Percentiles rank a stretch among this genome's conserved stretches.
These are phyloP conservation scores for Chaetura pelagica DNA, from an alignment of 2,113 vertebrate genomes.

Conservation along the genomic window DNA sequence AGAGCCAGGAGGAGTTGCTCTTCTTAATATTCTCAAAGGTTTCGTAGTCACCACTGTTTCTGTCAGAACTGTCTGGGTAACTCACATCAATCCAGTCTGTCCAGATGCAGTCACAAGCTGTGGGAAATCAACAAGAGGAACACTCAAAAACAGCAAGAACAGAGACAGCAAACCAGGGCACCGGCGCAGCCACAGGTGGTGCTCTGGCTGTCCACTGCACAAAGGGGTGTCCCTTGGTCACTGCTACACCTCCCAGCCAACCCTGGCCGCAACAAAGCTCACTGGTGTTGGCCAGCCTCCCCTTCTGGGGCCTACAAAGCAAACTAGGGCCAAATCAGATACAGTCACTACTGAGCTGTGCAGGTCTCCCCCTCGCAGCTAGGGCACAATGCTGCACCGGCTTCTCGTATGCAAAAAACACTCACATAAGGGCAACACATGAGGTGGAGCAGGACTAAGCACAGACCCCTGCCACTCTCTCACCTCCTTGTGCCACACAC, in stretches of 20 bases:
- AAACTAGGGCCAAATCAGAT: not conserved
- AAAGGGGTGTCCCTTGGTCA: fast-evolving
- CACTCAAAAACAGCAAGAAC: not conserved
- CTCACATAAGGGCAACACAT: fast-evolving
- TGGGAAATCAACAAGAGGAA: fast-evolving
- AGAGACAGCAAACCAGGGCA: not conserved
- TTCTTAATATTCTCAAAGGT: constrained; percentile 12
- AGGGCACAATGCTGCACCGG: not conserved
- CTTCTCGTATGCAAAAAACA: fast-evolving
- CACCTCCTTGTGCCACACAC: not conserved
- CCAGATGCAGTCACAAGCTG: not conserved
- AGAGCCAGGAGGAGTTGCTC: not conserved
- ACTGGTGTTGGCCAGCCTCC: not conserved
- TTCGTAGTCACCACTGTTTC: not conserved
- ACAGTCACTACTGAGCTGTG: fast-evolving
- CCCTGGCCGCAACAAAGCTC: not conserved
- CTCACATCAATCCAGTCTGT: not conserved
- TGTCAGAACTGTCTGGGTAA: not conserved
- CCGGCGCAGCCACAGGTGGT: fast-evolving
- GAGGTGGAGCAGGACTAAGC: not conserved
- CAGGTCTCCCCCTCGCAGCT: not conserved
- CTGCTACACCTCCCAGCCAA: not conserved
- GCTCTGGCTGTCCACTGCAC: not conserved
- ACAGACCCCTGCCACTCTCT: not conserved
- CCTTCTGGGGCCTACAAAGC: not conserved